Evolutionary conservation across 2,888 invertebrate genomes (phyloP).

Genomic region (Machimus atricapillus): DNA sequence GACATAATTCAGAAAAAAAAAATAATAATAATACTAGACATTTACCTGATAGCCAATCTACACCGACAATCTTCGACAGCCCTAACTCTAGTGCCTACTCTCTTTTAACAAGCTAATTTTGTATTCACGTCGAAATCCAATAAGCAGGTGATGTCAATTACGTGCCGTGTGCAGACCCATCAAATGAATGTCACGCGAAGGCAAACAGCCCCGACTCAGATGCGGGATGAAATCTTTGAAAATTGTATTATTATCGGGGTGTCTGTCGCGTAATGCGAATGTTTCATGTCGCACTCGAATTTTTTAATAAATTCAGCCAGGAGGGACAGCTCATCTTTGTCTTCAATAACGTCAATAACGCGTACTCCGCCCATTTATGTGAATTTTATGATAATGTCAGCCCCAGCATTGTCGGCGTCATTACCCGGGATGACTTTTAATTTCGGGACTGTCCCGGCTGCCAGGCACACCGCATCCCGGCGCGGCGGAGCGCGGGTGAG

Average conservation of each 20-base stretch:
- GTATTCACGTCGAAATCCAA: not conserved
- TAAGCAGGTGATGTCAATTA: conserved; percentile 30
- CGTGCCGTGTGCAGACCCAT: conserved; percentile 17
- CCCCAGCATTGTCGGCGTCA: conserved; percentile 40
- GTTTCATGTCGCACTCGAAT: not conserved
- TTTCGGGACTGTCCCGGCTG: not conserved
- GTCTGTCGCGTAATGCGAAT: not conserved
- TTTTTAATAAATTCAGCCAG: conserved; percentile 24
- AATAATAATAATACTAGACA: not conserved
- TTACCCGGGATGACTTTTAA: conserved; percentile 46
- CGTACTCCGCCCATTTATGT: conserved; percentile 38
- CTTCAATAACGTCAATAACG: conserved; percentile 32
- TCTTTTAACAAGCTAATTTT: not conserved
- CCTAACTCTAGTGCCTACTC: not conserved
- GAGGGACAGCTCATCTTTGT: conserved; percentile 2
- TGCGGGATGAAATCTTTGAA: not conserved
- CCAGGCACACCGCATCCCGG: not conserved
- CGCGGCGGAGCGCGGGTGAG: not conserved
- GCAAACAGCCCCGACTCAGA: not conserved
- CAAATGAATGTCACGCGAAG: conserved; percentile 23
- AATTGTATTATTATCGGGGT: conserved; percentile 14
- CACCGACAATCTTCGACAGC: not conserved
- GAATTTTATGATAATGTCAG: conserved; percentile 47
- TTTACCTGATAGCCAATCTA: not conserved
- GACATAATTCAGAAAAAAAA: not conserved